Evolutionary conservation across 2,797 vertebrate genomes (phyloP), one percentile per base, ranked within the genome.

Genomic region (Pelochelys cantorii): DNA sequence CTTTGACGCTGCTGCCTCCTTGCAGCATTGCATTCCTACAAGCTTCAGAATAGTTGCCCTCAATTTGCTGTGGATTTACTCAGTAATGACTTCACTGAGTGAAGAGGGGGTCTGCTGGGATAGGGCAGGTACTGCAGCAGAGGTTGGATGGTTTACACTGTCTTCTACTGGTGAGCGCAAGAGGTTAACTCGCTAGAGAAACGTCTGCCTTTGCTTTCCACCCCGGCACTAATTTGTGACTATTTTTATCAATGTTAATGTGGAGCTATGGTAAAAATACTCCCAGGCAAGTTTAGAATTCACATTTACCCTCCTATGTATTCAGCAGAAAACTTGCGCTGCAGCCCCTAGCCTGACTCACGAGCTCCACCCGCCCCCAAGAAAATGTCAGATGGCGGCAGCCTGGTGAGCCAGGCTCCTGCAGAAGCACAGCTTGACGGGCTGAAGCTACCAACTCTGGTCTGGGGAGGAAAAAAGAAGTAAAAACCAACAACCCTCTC

Each of bases 181-280:
- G 83, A 95, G 92, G 92, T 95, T 96, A 97, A 96, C 34, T 94
- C 79, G 82, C 87, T 31, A 86, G 74, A 87, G 85, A 91, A 94
- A 81, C 29, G 81, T 81, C 91, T 83, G 86, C 85, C 92, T 92
- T 96, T 91, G 86, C 94, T 95, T 97, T 96, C 95, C 93, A 95
- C 94, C 96, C 94, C 95, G 95, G 95, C 75, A 94, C 95, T 97
- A 96, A 97, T 97, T 95, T 96, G 88, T 93, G 95, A 92, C 97
- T 97, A 97, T 97, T 97, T 97, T 97, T 97, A 92, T 95, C 96
- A 25, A 79, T 2, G 84, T 95, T 97, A 97, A 95, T 95, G 90
- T 94, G 92, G 90, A 95, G 94, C 95, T 92, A 92, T 90, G 94
- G 96, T 97, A 97, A 97, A 97, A 97, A 97, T 95, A 96, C 90